phyloP scores from a whole-genome alignment of 2,888 invertebrate genomes.

The Acanthosepion esculentum region DNA sequence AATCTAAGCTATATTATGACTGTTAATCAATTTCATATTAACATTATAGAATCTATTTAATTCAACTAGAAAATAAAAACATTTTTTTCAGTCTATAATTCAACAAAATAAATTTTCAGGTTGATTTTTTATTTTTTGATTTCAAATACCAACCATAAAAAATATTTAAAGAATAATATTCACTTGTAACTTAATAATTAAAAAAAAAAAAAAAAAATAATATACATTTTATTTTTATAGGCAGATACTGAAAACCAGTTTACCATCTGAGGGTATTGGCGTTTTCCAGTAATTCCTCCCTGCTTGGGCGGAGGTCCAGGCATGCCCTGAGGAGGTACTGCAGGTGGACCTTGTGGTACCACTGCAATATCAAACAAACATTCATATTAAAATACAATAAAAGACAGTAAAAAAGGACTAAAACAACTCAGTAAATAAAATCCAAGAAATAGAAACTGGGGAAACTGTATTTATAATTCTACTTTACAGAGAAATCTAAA shows the following conservation, averaged over 20 bases:
- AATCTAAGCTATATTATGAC: no score
- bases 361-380: background rate
- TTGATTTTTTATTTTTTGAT: no score
- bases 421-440: background rate
- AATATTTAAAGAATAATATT: no score
- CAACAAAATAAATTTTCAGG: no score
- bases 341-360: background rate
- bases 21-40: no score
- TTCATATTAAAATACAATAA: background rate
- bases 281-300: conserved; percentile 55
- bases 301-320: conserved; percentile 47
- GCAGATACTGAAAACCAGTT: background rate
- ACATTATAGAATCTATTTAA: no score
- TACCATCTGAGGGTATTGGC: conserved; percentile 59
- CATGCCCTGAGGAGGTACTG: background rate
- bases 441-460: background rate
- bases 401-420: background rate
- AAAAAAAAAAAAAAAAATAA: no score
- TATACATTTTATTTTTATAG: background rate
- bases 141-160: no score
- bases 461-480: background rate
- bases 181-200: no score
- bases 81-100: no score
- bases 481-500: no score
- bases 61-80: no score